A percentile compares a stretch with the other conserved stretches of the same genome.
Conservation (phyloP, 2,113 vertebrate species). For the Herpailurus yagouaroundi region DNA sequence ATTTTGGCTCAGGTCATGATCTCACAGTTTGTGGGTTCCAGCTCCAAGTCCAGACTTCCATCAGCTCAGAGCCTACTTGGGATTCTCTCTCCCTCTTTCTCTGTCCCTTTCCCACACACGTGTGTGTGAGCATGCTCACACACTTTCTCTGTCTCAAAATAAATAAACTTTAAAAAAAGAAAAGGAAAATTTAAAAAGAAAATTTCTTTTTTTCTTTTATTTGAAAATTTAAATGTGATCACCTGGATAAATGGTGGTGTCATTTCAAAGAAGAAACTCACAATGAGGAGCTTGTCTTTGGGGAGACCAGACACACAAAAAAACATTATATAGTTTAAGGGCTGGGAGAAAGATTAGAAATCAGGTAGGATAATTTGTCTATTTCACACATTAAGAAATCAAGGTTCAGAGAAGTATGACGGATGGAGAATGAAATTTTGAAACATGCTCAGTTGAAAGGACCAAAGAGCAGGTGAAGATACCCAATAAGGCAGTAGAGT, state of each 20-base stretch:
- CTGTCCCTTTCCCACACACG: too few species aligned
- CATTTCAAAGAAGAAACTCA: not conserved
- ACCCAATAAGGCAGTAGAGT: not conserved
- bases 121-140: too few species aligned
- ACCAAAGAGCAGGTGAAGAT: not conserved
- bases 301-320: not conserved
- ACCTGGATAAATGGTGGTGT: not conserved
- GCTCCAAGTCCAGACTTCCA: too few species aligned
- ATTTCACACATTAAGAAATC: not conserved
- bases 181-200: too few species aligned
- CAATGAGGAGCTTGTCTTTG: not conserved
- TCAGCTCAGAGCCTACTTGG: too few species aligned
- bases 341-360: not conserved
- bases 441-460: not conserved
- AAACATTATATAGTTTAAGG: not conserved
- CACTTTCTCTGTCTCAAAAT: too few species aligned
- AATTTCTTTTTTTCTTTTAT: too few species aligned
- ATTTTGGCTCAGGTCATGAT: too few species aligned
- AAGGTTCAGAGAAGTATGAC: not conserved
- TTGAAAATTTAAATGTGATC: not conserved
- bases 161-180: too few species aligned
- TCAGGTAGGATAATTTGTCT: not conserved
- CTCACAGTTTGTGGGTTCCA: too few species aligned
- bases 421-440: not conserved
- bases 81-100: too few species aligned